These are phyloP conservation scores for Agrilus cyanescens DNA, from an alignment of 2,888 invertebrate species.

Conservation along the genomic window DNA sequence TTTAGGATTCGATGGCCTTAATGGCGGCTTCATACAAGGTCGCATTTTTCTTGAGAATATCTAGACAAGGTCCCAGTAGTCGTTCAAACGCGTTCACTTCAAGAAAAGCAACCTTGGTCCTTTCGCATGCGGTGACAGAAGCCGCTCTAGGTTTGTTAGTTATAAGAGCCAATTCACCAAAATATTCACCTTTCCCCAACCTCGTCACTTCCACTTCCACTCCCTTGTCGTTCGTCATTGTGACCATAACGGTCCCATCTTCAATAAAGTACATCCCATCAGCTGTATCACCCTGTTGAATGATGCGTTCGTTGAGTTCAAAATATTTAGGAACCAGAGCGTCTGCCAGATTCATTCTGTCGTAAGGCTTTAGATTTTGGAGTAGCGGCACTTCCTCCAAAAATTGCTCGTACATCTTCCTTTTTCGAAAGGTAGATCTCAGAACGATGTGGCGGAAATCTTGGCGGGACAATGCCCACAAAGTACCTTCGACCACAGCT, in stretches of 20 bases:
- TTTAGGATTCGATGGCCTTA: conserved; percentile 1
- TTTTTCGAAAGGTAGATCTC: conserved; percentile 86
- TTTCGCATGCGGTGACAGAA: conserved; percentile 66
- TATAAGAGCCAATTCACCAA: conserved; percentile 86
- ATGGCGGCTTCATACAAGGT: conserved; percentile 70
- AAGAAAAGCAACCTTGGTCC: conserved; percentile 79
- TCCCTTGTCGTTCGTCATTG: conserved; percentile 63
- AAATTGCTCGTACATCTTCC: conserved; percentile 86
- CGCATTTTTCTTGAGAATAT: conserved; percentile 89
- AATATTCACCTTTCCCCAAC: conserved; percentile 62
- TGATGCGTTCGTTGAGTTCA: conserved; percentile 65
- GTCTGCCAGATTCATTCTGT: conserved; percentile 88
- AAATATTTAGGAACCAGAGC: conserved; percentile 65
- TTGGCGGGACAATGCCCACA: conserved; percentile 77
- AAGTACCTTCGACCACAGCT: conserved; percentile 54
- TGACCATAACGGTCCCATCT: conserved; percentile 71
- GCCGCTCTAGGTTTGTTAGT: conserved; percentile 91
- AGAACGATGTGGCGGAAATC: conserved; percentile 62
- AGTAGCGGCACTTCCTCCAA: conserved; percentile 86
- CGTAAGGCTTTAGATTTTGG: conserved; percentile 79
- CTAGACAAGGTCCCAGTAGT: conserved; percentile 87
- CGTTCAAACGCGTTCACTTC: conserved; percentile 92
- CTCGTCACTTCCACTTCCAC: conserved; percentile 56
- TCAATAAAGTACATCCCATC: conserved; percentile 95
- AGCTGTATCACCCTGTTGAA: conserved; percentile 77